Percentiles rank a stretch among this genome's conserved stretches.
These are phyloP conservation scores for Drosophila truncata DNA, from an alignment of 1,140 invertebrate species.

Conservation along the genomic window DNA sequence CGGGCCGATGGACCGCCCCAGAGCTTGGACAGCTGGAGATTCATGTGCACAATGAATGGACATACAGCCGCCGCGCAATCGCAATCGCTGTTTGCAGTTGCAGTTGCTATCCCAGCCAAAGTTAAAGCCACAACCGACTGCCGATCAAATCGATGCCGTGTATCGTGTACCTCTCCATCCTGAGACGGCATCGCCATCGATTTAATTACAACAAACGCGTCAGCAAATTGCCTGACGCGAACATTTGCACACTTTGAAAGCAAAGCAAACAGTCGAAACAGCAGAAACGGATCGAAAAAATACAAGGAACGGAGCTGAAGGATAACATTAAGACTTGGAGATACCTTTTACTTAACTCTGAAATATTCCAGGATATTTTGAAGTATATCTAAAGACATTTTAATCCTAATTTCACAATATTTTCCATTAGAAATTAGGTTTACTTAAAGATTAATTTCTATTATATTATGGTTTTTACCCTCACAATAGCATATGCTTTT, in stretches of 20 bases:
- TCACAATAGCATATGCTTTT: too few species aligned
- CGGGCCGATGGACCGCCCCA: constrained; percentile 70
- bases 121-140: constrained; percentile 38
- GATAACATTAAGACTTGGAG: background rate
- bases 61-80: constrained; percentile 35
- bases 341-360: constrained; percentile 9
- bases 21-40: constrained; percentile 69
- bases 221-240: constrained; percentile 83
- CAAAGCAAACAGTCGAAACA: constrained; percentile 63
- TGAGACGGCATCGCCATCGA: constrained; percentile 65
- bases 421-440: too few species aligned
- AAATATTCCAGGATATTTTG: too few species aligned
- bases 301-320: constrained; percentile 14
- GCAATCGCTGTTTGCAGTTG: constrained; percentile 20
- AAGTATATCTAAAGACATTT: too few species aligned
- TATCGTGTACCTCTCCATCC: constrained; percentile 57
- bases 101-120: constrained; percentile 5
- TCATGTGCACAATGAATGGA: constrained; percentile 76
- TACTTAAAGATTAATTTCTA: too few species aligned
- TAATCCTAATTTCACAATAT: too few species aligned
- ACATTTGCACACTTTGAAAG: constrained; percentile 82
- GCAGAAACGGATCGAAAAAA: constrained; percentile 35
- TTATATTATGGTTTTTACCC: too few species aligned
- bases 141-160: constrained; percentile 77
- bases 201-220: constrained; percentile 84